These are phyloP conservation scores for Condylura cristata DNA, from an alignment of 2,113 vertebrate genomes.

Conservation along the genomic window DNA sequence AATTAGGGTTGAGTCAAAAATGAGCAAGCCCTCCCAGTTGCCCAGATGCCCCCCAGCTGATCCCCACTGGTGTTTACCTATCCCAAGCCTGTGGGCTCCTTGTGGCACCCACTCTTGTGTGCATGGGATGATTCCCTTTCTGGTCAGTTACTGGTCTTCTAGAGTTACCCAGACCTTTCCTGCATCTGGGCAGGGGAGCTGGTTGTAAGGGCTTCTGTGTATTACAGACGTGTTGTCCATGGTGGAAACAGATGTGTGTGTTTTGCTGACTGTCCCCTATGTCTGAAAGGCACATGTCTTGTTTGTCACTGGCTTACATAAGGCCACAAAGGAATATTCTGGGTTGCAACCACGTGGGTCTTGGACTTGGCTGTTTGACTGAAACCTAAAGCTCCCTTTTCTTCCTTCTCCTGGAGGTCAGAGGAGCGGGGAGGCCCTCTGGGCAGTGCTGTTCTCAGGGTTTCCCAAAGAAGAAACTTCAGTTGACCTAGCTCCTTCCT, in stretches of 20 bases:
- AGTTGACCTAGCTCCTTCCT: not conserved
- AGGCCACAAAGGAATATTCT: not conserved
- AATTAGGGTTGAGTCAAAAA: not conserved
- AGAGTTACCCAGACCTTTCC: not conserved
- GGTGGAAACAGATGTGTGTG: not conserved
- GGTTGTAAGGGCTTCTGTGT: conserved; percentile 3
- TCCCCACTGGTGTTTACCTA: not conserved
- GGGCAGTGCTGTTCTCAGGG: not conserved
- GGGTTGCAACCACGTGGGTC: not conserved
- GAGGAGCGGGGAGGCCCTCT: not conserved
- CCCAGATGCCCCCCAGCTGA: not conserved
- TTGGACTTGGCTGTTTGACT: not conserved
- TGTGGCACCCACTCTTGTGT: not conserved
- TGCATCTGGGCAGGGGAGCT: not conserved
- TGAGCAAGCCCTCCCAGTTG: not conserved
- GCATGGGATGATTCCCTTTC: not conserved
- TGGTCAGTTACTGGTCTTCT: too few species aligned
- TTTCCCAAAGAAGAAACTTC: not conserved
- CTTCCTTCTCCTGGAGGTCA: not conserved
- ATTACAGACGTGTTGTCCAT: not conserved
- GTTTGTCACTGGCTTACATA: not conserved
- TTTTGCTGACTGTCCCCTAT: not conserved
- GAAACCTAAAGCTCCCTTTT: not conserved
- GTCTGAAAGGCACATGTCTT: conserved; percentile 48
- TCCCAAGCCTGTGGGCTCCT: not conserved